A percentile compares a stretch with the other conserved stretches of the same genome.
Evolutionary conservation across 2,113 vertebrate species (phyloP).

Genomic region (Gallinago jamesoni): DNA sequence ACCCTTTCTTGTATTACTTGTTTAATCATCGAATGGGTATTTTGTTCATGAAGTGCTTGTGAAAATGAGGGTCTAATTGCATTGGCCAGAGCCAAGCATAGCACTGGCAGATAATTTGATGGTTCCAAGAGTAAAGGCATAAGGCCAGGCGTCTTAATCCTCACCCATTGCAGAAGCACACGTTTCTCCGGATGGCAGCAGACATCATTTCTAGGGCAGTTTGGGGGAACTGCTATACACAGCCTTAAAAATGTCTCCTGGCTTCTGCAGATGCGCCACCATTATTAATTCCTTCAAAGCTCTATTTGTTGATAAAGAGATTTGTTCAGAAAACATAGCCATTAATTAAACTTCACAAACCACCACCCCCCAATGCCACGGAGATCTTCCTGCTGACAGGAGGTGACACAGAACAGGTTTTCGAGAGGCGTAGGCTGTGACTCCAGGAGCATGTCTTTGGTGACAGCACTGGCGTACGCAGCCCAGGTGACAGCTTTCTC

Average conservation of each 20-base stretch:
- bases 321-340: not conserved
- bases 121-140: slow-evolving; percentile 52
- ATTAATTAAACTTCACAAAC: not conserved
- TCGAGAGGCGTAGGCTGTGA: not conserved
- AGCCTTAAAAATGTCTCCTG: not conserved
- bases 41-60: slow-evolving; percentile 60
- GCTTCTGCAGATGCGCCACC: not conserved
- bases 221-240: not conserved
- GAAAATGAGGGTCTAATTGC: slow-evolving; percentile 67
- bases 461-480: not conserved
- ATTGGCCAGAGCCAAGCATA: slow-evolving; percentile 57
- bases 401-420: not conserved
- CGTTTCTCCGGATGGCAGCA: slow-evolving; percentile 48
- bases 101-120: slow-evolving; percentile 69
- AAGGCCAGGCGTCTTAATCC: slow-evolving; percentile 62
- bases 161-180: slow-evolving; percentile 44
- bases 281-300: not conserved
- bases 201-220: slow-evolving; percentile 15
- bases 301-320: not conserved
- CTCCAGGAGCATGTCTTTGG: not conserved
- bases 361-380: not conserved
- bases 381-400: not conserved
- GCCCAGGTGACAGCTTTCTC: not conserved
- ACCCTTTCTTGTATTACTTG: slow-evolving; percentile 66
- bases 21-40: slow-evolving; percentile 58